Evolutionary conservation across 2,113 vertebrate species (phyloP), one percentile per base, ranked within the genome.

Genomic region (Hypomesus transpacificus): DNA sequence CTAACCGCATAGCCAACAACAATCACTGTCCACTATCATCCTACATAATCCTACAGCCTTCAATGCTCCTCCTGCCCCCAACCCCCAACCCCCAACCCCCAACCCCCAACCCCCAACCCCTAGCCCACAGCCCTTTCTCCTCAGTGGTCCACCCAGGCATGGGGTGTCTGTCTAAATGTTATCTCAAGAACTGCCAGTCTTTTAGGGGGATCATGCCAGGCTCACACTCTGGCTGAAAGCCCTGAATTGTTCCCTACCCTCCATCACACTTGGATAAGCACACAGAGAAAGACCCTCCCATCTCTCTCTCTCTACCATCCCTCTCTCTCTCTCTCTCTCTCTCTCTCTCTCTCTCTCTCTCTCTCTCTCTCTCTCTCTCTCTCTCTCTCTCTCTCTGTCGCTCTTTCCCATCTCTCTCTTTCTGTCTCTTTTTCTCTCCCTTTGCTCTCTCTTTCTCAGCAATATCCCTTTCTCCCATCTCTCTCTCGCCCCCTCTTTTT

Each of bases 161-260:
- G 85, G 77, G 65, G 82, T 77, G 60, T 58, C 68, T 80, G 66
- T 69, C 50, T 83, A 85, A 84, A 86, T 87, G 83, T 84, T 89
- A 80, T 84, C 79, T 81, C 81, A 74, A 69, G 39, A 65, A 59
- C 61, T 54, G 63, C 59, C 77, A 76, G 82, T 67, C 76, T 85
- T 81, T 86, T 21, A 66, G 70, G 56, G 71, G 75, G 81, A 79
- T 76, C 31, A 54, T 69, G 79, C 84, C 76, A 78, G 66, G 77
- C 57, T 63, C 60, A 50, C 56, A 50, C 56, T 70, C 26, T 7
- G n/a, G 20, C 66, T 82, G 78, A 82, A 82, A 80, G 71, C 66
- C 61, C 54, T 80, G 80, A 85, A 85, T 82, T 70, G 80, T 75
- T 74, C 78, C 66, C 65, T 34, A 53, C 59, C 74, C 59, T 51